Evolutionary conservation across 2,888 invertebrate species (phyloP).

Genomic region (Acronicta alni): DNA sequence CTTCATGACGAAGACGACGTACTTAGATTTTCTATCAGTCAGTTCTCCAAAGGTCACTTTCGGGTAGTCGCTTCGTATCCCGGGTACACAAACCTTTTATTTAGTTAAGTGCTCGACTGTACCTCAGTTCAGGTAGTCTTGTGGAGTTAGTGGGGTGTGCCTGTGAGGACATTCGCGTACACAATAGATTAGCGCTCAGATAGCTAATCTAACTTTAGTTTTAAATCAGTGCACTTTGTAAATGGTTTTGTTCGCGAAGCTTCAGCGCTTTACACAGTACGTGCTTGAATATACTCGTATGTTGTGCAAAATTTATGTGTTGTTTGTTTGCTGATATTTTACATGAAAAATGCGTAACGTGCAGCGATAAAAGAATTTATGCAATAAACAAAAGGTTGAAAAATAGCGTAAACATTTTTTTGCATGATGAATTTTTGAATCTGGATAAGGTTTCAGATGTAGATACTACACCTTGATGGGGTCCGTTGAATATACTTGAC

Average conservation of each 20-base stretch:
- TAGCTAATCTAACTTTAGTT: constrained; percentile 63
- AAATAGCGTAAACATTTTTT: background rate
- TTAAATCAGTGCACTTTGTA: constrained; percentile 55
- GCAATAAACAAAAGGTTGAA: constrained; percentile 1
- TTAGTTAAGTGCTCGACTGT: constrained; percentile 39
- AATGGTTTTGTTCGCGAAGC: constrained; percentile 48
- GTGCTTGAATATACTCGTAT: constrained; percentile 9
- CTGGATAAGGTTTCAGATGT: too few relatives aligned
- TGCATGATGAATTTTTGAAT: background rate
- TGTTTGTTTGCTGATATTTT: background rate
- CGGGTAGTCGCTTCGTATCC: constrained; percentile 23
- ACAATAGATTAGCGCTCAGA: constrained; percentile 52
- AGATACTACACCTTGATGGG: too few relatives aligned
- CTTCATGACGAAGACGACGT: background rate
- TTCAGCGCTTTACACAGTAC: constrained; percentile 6
- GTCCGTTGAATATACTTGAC: too few relatives aligned
- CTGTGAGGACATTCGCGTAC: constrained; percentile 45
- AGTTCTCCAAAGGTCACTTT: constrained; percentile 10
- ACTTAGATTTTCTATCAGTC: constrained; percentile 20
- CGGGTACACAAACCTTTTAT: constrained; percentile 35
- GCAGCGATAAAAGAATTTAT: constrained; percentile 1
- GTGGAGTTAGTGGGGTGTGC: constrained; percentile 27
- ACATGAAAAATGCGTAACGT: constrained; percentile 1
- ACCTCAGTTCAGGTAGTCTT: constrained; percentile 17
- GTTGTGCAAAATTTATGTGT: background rate